A percentile compares a stretch with the other conserved stretches of the same genome.
phyloP scores from a whole-genome alignment of 2,888 invertebrate species.

The Julus scanicus region DNA sequence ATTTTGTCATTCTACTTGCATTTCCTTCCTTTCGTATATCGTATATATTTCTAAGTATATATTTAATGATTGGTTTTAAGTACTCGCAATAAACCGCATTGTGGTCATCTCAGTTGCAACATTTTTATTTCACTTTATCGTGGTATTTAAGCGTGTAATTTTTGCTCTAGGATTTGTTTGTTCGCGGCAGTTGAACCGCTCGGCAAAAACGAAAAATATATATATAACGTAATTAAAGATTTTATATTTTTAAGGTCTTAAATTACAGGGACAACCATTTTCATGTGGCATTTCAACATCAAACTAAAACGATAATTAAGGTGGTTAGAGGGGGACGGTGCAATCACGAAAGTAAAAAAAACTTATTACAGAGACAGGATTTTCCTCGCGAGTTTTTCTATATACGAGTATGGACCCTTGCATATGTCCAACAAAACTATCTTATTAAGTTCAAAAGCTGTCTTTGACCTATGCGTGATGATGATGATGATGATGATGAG shows the following conservation, averaged over 20 bases:
- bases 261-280: conserved; percentile 4
- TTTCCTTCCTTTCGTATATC: too few species aligned
- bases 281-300: not conserved
- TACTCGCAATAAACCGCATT: not conserved
- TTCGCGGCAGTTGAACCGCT: not conserved
- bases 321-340: conserved; percentile 15
- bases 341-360: not conserved
- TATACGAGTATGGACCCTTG: not conserved
- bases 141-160: not conserved
- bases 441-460: not conserved
- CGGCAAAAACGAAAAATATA: not conserved
- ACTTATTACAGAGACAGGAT: conserved; percentile 7
- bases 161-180: not conserved
- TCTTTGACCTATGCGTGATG: not conserved
- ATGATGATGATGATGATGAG: not conserved
- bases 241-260: conserved; percentile 22
- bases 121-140: not conserved
- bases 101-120: not conserved
- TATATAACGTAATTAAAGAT: not conserved
- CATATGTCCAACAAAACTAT: not conserved
- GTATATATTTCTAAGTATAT: not conserved
- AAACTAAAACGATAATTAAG: conserved; percentile 11
- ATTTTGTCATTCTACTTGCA: too few species aligned
- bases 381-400: not conserved
- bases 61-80: not conserved